Evolutionary conservation across 37 sponge, comb jelly and placozoan genomes (phyloP), one percentile per base, ranked within the genome.

Genomic region (Haliclona indistincta): DNA sequence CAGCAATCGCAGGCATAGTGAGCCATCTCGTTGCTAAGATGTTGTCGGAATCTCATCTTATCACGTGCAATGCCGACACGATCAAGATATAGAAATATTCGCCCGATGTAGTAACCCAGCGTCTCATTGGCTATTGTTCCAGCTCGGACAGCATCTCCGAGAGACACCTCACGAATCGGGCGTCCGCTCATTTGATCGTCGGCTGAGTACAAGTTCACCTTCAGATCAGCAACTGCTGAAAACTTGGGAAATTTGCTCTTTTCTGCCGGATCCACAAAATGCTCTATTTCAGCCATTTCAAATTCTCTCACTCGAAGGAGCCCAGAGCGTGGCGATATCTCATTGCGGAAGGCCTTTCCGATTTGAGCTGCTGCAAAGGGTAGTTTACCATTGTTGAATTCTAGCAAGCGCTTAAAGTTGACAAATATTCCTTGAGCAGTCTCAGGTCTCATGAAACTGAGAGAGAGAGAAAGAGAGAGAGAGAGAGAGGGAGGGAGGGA

Each of bases 391-490:
- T 87, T 83, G 74, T 98, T 98, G 79, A 93, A 95, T 45, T 98
- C 94, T 23, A 95, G 65, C 35, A 98, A 86, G 42, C 91, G 82
- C 54, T 98, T 92, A 84, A 95, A 98, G 81, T 98, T 95, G 53
- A 98, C 96, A 84, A 98, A 98, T 11, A 98, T 98, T 1, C 99
- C 99, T 77, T 98, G 99, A 2, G 99, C 93, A 10, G 99, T 98
- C 74, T 98, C 99, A 0, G 99, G 99, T 30, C 99, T 68, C 58
- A 96, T 75, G 60, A 84, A 94, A 0, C 95, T 94, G 75, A 4
- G 37, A 0, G 63, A 3, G 58, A 7, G 5, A 54, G 52, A 3
- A 79, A 35, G 37, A 44, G 2, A 68, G 2, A 39, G 3, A 39
- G n/a, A 43, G 26, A 39, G 69, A 28, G 1, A 41, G 3, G 7